These are phyloP conservation scores for Nasonia longicornis DNA, from an alignment of 1,140 invertebrate genomes.

Conservation along the genomic window DNA sequence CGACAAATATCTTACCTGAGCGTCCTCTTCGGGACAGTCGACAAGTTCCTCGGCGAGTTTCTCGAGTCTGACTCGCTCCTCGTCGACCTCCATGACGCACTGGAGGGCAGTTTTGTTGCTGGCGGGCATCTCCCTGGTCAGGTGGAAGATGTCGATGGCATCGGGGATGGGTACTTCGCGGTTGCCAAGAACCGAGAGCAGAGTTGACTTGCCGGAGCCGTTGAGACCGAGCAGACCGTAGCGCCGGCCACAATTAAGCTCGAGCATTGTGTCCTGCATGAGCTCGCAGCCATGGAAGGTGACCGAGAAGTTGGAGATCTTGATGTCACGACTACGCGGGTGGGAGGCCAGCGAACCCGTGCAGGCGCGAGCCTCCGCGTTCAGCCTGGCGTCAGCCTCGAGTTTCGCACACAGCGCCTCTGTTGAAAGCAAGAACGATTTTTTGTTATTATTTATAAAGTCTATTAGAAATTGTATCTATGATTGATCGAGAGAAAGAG, in stretches of 20 bases:
- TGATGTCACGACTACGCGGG: constrained; percentile 94
- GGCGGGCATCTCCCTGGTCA: constrained; percentile 96
- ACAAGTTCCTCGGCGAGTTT: constrained; percentile 92
- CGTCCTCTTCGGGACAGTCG: constrained; percentile 88
- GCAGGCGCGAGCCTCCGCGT: constrained; percentile 92
- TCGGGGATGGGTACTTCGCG: constrained; percentile 96
- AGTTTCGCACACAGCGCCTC: constrained; percentile 89
- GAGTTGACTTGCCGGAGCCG: constrained; percentile 93
- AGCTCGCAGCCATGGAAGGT: constrained; percentile 98
- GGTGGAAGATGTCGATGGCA: constrained; percentile 97
- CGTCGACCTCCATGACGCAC: constrained; percentile 98
- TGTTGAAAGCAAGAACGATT: constrained; percentile 54
- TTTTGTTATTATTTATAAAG: neutral
- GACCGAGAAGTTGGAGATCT: constrained; percentile 97
- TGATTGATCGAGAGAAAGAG: neutral
- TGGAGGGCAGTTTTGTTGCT: constrained; percentile 93
- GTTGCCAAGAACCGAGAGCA: constrained; percentile 91
- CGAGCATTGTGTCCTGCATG: constrained; percentile 94
- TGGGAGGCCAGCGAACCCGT: constrained; percentile 96
- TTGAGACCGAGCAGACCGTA: constrained; percentile 97
- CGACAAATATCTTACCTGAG: constrained; percentile 55
- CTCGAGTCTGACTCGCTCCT: constrained; percentile 92
- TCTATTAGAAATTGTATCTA: neutral
- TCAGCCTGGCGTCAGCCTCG: constrained; percentile 89
- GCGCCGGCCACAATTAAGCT: constrained; percentile 95